Percentiles rank a stretch among this genome's conserved stretches.
These are phyloP conservation scores for Argyra leucocephala DNA, from an alignment of 2,888 invertebrate species.

Conservation along the genomic window DNA sequence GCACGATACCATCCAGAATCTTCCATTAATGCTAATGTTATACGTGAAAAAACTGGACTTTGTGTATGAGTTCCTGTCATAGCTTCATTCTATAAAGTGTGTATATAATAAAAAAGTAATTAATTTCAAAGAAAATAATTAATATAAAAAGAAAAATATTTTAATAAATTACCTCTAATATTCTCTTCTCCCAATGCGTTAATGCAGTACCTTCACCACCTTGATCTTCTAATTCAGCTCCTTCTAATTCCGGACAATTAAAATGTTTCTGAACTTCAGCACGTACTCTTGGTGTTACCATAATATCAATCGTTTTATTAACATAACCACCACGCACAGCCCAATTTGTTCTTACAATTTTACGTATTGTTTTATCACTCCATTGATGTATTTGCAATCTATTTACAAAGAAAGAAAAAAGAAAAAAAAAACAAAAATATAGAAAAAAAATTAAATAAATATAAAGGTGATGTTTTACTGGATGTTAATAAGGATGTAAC, in stretches of 20 bases:
- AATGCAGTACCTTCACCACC: constrained; percentile 94
- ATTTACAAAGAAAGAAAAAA: constrained; percentile 20
- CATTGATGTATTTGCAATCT: constrained; percentile 88
- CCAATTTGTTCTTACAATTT: constrained; percentile 64
- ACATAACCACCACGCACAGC: constrained; percentile 66
- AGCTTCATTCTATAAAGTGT: constrained; percentile 73
- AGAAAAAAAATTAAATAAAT: not conserved
- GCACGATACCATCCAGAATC: constrained; percentile 96
- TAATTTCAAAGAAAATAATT: not conserved
- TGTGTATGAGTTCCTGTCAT: constrained; percentile 99
- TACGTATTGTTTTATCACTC: constrained; percentile 79
- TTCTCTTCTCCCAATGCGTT: constrained; percentile 98
- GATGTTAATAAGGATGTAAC: no score
- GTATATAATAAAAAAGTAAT: not conserved
- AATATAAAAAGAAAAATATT: constrained; percentile 13
- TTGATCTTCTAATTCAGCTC: constrained; percentile 96
- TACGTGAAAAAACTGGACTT: constrained; percentile 89
- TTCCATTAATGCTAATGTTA: constrained; percentile 93
- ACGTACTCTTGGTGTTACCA: constrained; percentile 85
- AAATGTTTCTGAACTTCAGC: constrained; percentile 81
- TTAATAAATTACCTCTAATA: constrained; percentile 70
- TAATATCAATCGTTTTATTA: constrained; percentile 68
- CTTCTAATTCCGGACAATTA: constrained; percentile 76
- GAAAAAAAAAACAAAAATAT: not conserved
- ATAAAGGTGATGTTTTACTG: no score